Base-by-base conservation (phyloP, 2,113 vertebrate species). In the Gallinago media region DNA sequence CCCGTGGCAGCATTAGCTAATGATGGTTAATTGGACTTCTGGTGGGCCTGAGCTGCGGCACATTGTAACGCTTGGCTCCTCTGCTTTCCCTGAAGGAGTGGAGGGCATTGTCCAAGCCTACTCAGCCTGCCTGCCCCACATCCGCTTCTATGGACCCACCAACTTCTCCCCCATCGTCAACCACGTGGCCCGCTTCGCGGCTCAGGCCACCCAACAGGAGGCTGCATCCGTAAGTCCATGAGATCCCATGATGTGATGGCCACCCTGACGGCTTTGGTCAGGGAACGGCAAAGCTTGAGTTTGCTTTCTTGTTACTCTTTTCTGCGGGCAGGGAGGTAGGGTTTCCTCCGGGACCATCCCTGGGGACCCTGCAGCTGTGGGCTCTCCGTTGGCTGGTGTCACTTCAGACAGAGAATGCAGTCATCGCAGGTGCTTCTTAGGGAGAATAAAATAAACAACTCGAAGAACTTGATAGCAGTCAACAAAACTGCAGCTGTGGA, bases 81-180 rank as follows among this genome's bases (percentile, higher is more conserved):
- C 47, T 84, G 52, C 29, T 85, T 63, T 68, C 74, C 62, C 52
- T 71, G 32, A 73, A 99, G 99, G 99, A 23, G 99, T 99, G 91
- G 99, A 99, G 38, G 99, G 99, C 59, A 99, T 99, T 15, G 99
- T 99, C 77, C 98, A 99, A 96, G 99, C 99, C 0, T 99, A 99
- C 97, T 99, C 99, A 0, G 97, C 98, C 91, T 99, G 99, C 92
- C 98, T 99, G 85, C 99, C 99, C 76, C 99, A 99, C 94, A 98
- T 99, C 87, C 99, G 99, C 77, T 99, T 99, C 98, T 99, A 99
- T 0, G 99, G 99, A 25, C 99, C 99, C 52, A 99, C 99, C 73
- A 99, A 99, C 96, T 99, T 99, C 92, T 98, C 99, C 61, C 99
- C 99, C 40, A 99, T 99, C 56, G 97, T 99, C 97, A 99, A 98